phyloP scores from a whole-genome alignment of 2,113 vertebrate genomes.

The Microtus ochrogaster region DNA sequence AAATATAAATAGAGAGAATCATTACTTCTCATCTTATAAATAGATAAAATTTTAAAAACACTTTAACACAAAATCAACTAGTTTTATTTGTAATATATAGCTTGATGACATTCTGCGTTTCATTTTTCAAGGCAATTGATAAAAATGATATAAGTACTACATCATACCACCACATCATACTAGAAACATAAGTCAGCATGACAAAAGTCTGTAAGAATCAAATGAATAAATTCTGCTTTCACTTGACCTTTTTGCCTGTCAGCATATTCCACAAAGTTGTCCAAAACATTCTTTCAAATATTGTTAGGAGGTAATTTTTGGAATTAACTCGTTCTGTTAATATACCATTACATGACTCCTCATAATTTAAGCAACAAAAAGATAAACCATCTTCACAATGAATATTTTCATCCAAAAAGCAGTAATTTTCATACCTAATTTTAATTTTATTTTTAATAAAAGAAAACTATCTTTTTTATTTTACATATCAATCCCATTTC shows the following conservation, averaged over 20 bases:
- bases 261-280: not conserved
- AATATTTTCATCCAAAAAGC: not conserved
- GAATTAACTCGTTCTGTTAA: not conserved
- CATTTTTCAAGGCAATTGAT: not conserved
- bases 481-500: too few species aligned
- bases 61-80: not conserved
- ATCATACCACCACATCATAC: not conserved
- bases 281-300: not conserved
- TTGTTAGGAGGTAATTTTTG: not conserved
- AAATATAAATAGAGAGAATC: not conserved
- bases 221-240: not conserved
- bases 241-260: slow-evolving; percentile 4
- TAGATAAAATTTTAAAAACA: not conserved
- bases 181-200: not conserved
- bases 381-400: not conserved
- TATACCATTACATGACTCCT: not conserved
- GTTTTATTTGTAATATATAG: slow-evolving; percentile 8
- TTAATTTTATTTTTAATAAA: too few species aligned
- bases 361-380: not conserved
- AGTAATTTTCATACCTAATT: too few species aligned
- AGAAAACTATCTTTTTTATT: too few species aligned
- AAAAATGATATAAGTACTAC: not conserved
- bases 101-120: not conserved
- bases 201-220: not conserved
- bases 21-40: not conserved